Conservation (phyloP, 2,797 vertebrate species). For the Micrastur ruficollis region DNA sequence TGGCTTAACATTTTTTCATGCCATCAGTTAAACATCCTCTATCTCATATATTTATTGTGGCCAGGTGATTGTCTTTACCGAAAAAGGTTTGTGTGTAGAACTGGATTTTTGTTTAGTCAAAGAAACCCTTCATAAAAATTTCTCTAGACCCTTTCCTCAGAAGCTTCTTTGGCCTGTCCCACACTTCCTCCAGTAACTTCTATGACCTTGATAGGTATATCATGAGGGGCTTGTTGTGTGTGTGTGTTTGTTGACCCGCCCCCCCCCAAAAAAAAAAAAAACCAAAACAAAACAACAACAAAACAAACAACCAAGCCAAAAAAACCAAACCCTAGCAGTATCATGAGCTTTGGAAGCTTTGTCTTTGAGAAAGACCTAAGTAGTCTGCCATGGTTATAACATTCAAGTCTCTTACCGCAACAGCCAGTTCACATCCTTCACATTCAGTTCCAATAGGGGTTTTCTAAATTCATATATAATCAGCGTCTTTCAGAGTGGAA, state of each 20-base stretch:
- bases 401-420: not conserved
- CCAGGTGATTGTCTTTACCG: not conserved
- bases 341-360: not conserved
- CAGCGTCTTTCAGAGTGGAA: not conserved
- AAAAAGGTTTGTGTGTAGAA: not conserved
- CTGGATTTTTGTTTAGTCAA: not conserved
- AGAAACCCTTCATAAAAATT: not conserved
- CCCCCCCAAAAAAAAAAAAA: not conserved
- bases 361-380: not conserved
- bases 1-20: not conserved
- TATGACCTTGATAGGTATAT: not conserved
- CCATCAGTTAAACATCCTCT: not conserved
- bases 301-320: not conserved
- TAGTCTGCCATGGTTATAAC: not conserved
- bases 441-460: not conserved
- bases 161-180: not conserved
- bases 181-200: not conserved
- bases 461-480: not conserved
- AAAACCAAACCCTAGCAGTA: not conserved
- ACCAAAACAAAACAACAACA: not conserved
- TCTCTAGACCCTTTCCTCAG: not conserved
- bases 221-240: not conserved
- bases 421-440: not conserved
- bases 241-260: not conserved
- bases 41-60: not conserved